Evolutionary conservation across 2,888 invertebrate genomes (phyloP).

Genomic region (Sphinx pinastri): DNA sequence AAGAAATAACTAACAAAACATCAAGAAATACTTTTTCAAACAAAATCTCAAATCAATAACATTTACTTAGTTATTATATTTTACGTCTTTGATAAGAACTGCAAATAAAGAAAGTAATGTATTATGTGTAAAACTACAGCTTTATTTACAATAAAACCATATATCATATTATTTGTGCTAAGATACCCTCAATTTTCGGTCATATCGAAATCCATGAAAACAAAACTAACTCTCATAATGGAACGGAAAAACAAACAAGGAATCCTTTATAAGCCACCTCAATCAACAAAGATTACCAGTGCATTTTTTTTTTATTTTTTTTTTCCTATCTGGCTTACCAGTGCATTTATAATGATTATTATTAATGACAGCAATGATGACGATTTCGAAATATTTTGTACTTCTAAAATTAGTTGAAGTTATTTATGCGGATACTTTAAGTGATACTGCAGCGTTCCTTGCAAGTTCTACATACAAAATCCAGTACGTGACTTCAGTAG

Average conservation of each 20-base stretch:
- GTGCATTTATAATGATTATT: too few relatives aligned
- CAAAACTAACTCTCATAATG: neutral
- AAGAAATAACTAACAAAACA: too few relatives aligned
- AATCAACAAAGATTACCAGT: neutral
- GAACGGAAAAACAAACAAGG: neutral
- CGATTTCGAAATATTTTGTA: neutral
- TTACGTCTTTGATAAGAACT: too few relatives aligned
- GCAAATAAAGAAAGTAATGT: too few relatives aligned
- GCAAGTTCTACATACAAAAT: conserved; percentile 48
- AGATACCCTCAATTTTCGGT: conserved; percentile 4
- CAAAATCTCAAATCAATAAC: too few relatives aligned
- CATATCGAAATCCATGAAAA: conserved; percentile 9
- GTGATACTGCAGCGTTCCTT: conserved; percentile 45
- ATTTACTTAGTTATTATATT: too few relatives aligned
- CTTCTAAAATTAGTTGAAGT: neutral
- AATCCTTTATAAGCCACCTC: neutral
- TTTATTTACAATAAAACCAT: neutral
- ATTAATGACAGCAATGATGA: neutral
- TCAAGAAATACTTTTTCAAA: too few relatives aligned
- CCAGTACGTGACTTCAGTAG: conserved; percentile 46
- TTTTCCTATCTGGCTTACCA: too few relatives aligned
- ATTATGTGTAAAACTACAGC: neutral
- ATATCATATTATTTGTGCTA: conserved; percentile 1
- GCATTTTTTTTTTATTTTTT: too few relatives aligned
- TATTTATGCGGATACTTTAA: conserved; percentile 28